phyloP scores from a whole-genome alignment of 2,113 vertebrate species.

The Pipa parva region DNA sequence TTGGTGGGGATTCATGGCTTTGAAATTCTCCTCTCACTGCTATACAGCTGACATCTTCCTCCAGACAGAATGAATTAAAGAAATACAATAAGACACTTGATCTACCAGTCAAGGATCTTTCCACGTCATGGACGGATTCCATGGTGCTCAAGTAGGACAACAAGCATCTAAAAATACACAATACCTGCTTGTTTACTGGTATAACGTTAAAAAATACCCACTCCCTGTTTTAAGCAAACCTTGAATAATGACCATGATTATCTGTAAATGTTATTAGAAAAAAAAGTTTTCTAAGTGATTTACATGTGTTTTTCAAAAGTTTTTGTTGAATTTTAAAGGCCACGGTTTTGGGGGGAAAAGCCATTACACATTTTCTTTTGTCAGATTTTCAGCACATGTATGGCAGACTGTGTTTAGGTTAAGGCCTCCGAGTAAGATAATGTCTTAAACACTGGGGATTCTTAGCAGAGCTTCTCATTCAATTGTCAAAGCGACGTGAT shows the following conservation, averaged over 20 bases:
- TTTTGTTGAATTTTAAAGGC: too few species aligned
- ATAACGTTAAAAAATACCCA: constrained; percentile 64
- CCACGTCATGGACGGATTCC: constrained; percentile 70
- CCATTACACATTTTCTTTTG: too few species aligned
- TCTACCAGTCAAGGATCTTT: constrained; percentile 93
- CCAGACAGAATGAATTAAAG: constrained; percentile 97
- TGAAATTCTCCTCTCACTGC: constrained; percentile 84
- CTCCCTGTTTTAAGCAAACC: constrained; percentile 44
- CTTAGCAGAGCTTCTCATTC: too few species aligned
- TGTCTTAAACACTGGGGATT: not conserved
- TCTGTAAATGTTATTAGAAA: too few species aligned
- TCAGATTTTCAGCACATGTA: too few species aligned
- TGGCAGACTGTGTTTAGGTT: not conserved
- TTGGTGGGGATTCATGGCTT: constrained; percentile 82
- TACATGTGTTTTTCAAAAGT: too few species aligned
- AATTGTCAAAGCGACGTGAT: constrained; percentile 16
- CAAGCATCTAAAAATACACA: constrained; percentile 82
- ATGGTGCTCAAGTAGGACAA: constrained; percentile 77
- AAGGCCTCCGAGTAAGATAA: not conserved
- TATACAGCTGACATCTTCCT: constrained; percentile 97
- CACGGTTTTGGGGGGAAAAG: too few species aligned
- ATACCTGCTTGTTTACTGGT: constrained; percentile 78
- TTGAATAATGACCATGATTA: too few species aligned
- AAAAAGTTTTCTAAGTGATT: too few species aligned
- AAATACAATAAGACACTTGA: constrained; percentile 98